phyloP scores from a whole-genome alignment of 2,113 vertebrate species.

The Oenanthe oenanthe region DNA sequence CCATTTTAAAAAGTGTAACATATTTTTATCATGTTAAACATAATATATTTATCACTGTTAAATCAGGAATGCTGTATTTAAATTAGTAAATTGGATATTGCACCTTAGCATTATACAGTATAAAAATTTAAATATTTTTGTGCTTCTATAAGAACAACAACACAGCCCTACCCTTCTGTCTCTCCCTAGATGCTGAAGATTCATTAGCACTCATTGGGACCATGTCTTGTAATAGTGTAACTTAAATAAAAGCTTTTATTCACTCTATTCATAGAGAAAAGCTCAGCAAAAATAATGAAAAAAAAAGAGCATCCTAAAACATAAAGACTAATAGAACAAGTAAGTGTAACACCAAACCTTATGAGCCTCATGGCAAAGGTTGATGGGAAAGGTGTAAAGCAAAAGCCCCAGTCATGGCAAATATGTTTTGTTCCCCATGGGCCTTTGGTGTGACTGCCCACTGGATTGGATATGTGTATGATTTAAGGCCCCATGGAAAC shows the following conservation, averaged over 20 bases:
- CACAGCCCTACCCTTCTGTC: not conserved
- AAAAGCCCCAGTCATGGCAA: fast-evolving
- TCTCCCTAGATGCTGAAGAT: not conserved
- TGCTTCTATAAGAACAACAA: not conserved
- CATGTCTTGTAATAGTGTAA: not conserved
- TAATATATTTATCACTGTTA: not conserved
- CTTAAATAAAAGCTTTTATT: not conserved
- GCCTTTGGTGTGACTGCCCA: not conserved
- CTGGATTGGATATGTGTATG: not conserved
- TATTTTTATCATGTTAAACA: not conserved
- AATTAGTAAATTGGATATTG: not conserved
- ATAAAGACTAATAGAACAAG: not conserved
- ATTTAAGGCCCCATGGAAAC: not conserved
- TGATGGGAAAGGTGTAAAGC: not conserved
- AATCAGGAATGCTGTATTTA: not conserved
- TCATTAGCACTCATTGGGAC: not conserved
- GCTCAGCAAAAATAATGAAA: not conserved
- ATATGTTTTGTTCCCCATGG: not conserved
- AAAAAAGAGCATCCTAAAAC: not conserved
- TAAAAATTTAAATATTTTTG: not conserved
- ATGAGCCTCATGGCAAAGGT: not conserved
- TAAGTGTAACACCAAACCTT: not conserved
- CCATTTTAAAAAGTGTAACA: not conserved
- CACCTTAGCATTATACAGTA: not conserved
- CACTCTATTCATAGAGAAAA: not conserved